Evolutionary conservation across 2,113 vertebrate species (phyloP), one percentile per base, ranked within the genome.

Genomic region (Garra rufa): DNA sequence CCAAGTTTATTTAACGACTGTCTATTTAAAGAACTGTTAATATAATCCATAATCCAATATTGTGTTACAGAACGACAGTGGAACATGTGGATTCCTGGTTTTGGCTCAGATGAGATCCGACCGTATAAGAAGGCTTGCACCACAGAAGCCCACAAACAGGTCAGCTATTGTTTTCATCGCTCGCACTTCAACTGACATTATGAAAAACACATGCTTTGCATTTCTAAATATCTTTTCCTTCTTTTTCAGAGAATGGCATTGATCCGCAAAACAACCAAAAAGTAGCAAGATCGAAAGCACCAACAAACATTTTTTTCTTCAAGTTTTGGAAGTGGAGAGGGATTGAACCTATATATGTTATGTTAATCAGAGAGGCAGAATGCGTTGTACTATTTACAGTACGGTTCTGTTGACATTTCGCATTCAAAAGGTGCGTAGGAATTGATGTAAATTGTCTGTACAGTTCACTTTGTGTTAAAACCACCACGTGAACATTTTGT

Each of bases 71-170:
- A 99, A 84, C 97, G 97, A 61, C 98, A 99, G 92, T 99, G 98
- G 98, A 99, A 99, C 91, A 99, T 99, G 98, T 99, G 98, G 98
- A 99, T 99, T 88, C 98, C 98, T n/a, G 98, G 98, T 84, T 99
- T 98, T 76, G 98, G 98, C 67, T 98, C 98, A 19, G 98, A 99
- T 89, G 98, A 99, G 94, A 99, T 99, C 90, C 94, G 97, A 84
- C 98, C 97, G 6, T 99, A 98, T 89, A 99, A 99, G 93, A 99
- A 99, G 93, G 98, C 98, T 30, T 99, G 98, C 91, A 99, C 98
- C 92, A 99, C 98, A 95, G 98, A 99, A 95, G 98, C 98, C 89
- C 98, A 99, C 92, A 99, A 99, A 97, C 98, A 99, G 97, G 98
- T 99, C 81, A 91, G 89, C 59, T 57, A 5, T 79, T n/a, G 21